Evolutionary conservation across 2,797 vertebrate species (phyloP).

Genomic region (Myotis findleyi): DNA sequence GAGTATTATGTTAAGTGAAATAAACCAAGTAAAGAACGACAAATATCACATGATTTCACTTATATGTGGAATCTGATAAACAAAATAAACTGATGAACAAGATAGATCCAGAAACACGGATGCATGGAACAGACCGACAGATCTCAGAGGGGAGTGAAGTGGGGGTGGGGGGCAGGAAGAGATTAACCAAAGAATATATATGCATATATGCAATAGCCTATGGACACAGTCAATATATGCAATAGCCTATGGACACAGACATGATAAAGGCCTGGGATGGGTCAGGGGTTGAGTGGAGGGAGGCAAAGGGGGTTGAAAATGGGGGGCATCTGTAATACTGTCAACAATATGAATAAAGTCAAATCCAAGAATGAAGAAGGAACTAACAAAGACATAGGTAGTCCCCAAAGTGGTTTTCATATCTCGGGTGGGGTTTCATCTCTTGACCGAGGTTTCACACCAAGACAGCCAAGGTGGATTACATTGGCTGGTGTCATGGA

Average conservation of each 20-base stretch:
- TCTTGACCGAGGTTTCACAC: background rate
- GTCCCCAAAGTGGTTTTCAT: background rate
- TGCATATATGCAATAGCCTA: background rate
- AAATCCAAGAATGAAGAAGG: slow-evolving; percentile 26
- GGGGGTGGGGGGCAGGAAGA: background rate
- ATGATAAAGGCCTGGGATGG: background rate
- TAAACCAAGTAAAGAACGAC: background rate
- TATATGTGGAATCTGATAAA: background rate
- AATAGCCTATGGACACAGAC: background rate
- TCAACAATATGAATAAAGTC: background rate
- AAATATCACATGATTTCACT: background rate
- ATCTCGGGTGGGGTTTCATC: background rate
- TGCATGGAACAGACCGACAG: background rate
- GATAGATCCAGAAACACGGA: background rate
- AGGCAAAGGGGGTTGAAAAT: background rate
- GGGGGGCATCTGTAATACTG: background rate
- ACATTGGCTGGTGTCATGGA: background rate
- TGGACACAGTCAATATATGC: background rate
- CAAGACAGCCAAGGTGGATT: background rate
- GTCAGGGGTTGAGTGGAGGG: background rate
- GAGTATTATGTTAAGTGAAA: background rate
- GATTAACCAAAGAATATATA: background rate
- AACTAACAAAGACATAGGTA: background rate
- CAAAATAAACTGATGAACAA: background rate
- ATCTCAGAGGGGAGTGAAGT: background rate